Percentiles rank a stretch among this genome's conserved stretches.
These are phyloP conservation scores for Salvelinus fontinalis DNA, from an alignment of 2,113 vertebrate genomes.

Conservation along the genomic window DNA sequence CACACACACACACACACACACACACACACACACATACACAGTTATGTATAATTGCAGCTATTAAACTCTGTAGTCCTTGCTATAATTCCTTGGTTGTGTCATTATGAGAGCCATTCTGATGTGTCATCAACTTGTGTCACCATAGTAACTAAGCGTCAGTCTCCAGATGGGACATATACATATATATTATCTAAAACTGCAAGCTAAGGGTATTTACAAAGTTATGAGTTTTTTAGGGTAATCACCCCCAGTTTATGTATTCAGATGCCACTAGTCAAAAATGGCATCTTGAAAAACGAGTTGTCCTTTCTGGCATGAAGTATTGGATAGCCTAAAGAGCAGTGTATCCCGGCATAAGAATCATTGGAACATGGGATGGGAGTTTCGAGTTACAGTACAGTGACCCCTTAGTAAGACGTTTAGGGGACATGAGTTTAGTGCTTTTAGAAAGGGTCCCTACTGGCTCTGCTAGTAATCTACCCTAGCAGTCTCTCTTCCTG, in stretches of 20 bases:
- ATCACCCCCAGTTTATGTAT: constrained; percentile 8
- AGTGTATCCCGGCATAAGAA: constrained; percentile 21
- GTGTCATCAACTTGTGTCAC: neutral
- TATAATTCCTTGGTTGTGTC: constrained; percentile 4
- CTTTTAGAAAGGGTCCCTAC: no score
- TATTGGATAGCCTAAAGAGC: neutral
- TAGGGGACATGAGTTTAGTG: no score
- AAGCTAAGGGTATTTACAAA: neutral
- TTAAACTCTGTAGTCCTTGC: neutral
- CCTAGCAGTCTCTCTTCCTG: no score
- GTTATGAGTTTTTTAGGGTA: constrained; percentile 12
- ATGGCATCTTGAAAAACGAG: neutral
- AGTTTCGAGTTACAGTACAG: no score
- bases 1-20: neutral
- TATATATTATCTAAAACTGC: neutral
- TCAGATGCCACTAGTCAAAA: neutral
- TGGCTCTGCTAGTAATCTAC: no score
- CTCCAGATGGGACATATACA: no score
- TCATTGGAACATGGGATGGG: neutral
- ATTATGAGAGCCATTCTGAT: neutral
- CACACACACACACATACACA: neutral
- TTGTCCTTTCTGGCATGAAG: neutral
- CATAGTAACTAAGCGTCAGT: constrained; percentile 4
- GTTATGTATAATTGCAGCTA: no score
- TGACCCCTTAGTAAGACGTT: no score